phyloP scores from a whole-genome alignment of 2,888 invertebrate species.

The Theodoxus fluviatilis region DNA sequence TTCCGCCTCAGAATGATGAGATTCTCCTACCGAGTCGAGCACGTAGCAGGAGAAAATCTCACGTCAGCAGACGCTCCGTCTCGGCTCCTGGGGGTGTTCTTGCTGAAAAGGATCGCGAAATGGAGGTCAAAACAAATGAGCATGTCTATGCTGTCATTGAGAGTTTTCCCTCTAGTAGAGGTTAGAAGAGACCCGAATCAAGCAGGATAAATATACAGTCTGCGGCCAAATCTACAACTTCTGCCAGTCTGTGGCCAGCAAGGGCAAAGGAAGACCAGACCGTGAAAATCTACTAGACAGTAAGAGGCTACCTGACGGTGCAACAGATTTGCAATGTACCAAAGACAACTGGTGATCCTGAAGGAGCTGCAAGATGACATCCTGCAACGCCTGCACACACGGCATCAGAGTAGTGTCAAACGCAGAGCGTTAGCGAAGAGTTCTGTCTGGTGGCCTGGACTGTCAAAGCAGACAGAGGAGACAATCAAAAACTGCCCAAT shows the following conservation, averaged over 20 bases:
- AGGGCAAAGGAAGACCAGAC: not conserved
- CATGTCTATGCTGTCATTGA: not conserved
- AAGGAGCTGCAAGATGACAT: too few relatives aligned
- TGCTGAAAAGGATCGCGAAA: too few relatives aligned
- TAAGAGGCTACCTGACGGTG: not conserved
- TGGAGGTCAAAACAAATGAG: conserved; percentile 14
- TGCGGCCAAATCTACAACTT: not conserved
- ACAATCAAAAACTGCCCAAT: not conserved
- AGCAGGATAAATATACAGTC: not conserved
- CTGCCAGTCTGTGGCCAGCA: not conserved
- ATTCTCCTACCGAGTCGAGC: too few relatives aligned
- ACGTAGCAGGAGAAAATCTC: too few relatives aligned
- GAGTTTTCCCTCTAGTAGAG: not conserved
- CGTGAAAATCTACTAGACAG: not conserved
- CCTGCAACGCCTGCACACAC: too few relatives aligned
- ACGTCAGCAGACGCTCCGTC: too few relatives aligned
- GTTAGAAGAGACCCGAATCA: not conserved
- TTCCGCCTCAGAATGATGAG: conserved; percentile 23
- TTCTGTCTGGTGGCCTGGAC: conserved; percentile 6
- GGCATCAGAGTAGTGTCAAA: not conserved
- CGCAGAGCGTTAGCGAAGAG: not conserved
- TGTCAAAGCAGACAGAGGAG: conserved; percentile 6
- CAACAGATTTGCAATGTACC: too few relatives aligned
- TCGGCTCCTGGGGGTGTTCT: too few relatives aligned
- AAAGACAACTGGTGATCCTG: too few relatives aligned